These are phyloP conservation scores for Gymnocypris eckloni DNA, from an alignment of 2,797 vertebrate species.

Conservation along the genomic window DNA sequence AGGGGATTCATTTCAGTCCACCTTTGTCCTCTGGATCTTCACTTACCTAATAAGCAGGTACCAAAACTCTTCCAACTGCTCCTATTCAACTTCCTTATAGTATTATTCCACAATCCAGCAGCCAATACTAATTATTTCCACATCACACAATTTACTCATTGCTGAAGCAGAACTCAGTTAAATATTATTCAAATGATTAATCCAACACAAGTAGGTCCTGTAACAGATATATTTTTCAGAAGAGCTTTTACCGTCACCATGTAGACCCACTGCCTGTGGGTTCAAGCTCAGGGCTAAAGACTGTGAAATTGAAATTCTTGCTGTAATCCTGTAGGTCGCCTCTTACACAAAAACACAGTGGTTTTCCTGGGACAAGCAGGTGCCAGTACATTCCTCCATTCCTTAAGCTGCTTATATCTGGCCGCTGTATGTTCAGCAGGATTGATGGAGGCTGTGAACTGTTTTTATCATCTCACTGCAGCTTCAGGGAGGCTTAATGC, in stretches of 20 bases:
- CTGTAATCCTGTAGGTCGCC: conserved; percentile 29
- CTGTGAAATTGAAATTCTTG: conserved; percentile 47
- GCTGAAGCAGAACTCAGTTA: background rate
- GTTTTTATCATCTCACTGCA: conserved; percentile 7
- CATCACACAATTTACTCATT: background rate
- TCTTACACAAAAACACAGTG: conserved; percentile 24
- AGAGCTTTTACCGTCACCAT: background rate
- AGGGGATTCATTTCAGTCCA: conserved; percentile 18
- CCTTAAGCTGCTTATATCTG: conserved; percentile 54
- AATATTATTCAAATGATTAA: background rate
- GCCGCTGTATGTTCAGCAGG: conserved; percentile 5
- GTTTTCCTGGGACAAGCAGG: conserved; percentile 30
- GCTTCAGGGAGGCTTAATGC: background rate
- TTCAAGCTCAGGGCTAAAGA: conserved; percentile 28
- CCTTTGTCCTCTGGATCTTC: conserved; percentile 31
- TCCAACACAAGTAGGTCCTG: background rate
- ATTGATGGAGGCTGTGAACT: conserved; percentile 6
- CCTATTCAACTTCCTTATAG: background rate
- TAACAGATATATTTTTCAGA: background rate
- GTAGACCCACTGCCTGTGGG: background rate
- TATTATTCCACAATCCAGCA: background rate
- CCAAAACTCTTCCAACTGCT: background rate
- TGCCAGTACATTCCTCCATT: conserved; percentile 50
- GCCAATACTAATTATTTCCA: background rate
- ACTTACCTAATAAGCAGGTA: conserved; percentile 31